Evolutionary conservation across 2,888 invertebrate genomes (phyloP).

Genomic region (Chrysotoxum bicinctum): DNA sequence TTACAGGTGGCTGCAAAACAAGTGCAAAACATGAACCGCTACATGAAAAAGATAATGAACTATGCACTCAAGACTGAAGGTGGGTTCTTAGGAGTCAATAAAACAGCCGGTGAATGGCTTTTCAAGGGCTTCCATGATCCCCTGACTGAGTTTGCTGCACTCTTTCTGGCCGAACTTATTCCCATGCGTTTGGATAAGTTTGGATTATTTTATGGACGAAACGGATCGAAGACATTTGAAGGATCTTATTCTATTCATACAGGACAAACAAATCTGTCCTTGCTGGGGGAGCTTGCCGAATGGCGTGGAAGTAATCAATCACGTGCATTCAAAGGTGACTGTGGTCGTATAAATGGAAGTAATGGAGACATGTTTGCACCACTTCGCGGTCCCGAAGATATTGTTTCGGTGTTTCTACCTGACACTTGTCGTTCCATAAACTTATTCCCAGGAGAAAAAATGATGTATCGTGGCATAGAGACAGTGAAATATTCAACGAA

Average conservation of each 20-base stretch:
- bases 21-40: conserved; percentile 81
- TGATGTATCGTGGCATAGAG: conserved; percentile 74
- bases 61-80: conserved; percentile 83
- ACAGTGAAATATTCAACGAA: conserved; percentile 82
- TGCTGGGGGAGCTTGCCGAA: conserved; percentile 85
- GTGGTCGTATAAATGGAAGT: conserved; percentile 87
- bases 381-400: conserved; percentile 80
- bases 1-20: conserved; percentile 85
- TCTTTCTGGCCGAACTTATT: conserved; percentile 81
- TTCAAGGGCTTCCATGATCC: conserved; percentile 91
- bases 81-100: conserved; percentile 83
- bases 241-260: conserved; percentile 89
- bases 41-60: conserved; percentile 83
- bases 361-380: conserved; percentile 92
- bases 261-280: conserved; percentile 85
- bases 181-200: conserved; percentile 87
- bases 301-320: conserved; percentile 87
- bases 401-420: conserved; percentile 86
- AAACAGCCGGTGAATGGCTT: conserved; percentile 86
- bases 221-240: conserved; percentile 87
- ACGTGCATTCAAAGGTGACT: conserved; percentile 84
- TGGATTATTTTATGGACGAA: conserved; percentile 91
- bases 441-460: conserved; percentile 74
- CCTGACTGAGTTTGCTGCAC: conserved; percentile 84
- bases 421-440: conserved; percentile 89